phyloP scores from a whole-genome alignment of 2,888 invertebrate species.

The Synanthedon formicaeformis region DNA sequence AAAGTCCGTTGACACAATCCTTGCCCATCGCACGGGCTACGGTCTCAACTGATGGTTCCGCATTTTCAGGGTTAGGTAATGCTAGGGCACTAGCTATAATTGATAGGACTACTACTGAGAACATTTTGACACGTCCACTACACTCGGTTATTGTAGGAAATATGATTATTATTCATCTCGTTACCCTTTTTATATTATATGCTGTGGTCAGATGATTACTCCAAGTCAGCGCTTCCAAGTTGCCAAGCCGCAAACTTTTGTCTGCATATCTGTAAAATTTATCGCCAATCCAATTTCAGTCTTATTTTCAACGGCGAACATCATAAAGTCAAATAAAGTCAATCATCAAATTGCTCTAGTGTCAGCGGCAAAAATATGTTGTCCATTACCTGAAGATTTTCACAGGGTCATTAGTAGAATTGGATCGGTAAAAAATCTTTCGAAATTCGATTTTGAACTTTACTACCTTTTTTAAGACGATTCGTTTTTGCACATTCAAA shows the following conservation, averaged over 20 bases:
- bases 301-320: too few species aligned
- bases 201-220: conserved; percentile 45
- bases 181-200: conserved; percentile 45
- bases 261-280: conserved; percentile 4
- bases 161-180: conserved; percentile 2
- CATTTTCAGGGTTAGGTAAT: conserved; percentile 26
- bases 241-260: conserved; percentile 7
- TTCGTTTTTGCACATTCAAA: too few species aligned
- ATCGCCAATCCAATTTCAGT: too few species aligned
- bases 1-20: conserved; percentile 33
- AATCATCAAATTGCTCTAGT: too few species aligned
- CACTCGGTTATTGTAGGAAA: conserved; percentile 1
- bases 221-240: conserved; percentile 23
- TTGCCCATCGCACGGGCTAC: conserved; percentile 22
- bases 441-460: not conserved
- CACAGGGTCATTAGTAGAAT: conserved; percentile 27
- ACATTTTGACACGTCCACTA: conserved; percentile 35
- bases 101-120: conserved; percentile 17
- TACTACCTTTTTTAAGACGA: not conserved
- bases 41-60: conserved; percentile 18
- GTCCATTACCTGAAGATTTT: conserved; percentile 21
- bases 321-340: too few species aligned
- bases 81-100: conserved; percentile 21
- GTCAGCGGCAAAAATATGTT: conserved; percentile 11
- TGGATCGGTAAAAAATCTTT: conserved; percentile 10